Evolutionary conservation across 1,140 invertebrate genomes (phyloP).

Genomic region (Onthophagus taurus): DNA sequence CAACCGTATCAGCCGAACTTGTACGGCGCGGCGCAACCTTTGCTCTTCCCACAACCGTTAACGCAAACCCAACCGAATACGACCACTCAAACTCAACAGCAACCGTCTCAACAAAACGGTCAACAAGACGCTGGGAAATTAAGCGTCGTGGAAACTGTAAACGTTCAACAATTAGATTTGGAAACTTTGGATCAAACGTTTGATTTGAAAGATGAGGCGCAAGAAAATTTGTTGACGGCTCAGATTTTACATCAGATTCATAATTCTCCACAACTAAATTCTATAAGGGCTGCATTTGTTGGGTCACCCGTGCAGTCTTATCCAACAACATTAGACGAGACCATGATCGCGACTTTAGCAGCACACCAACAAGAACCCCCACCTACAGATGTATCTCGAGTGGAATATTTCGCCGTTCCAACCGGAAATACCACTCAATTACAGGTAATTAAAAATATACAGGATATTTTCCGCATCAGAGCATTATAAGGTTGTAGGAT

Average conservation of each 20-base stretch:
- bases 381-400: constrained; percentile 25
- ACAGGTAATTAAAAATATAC: too few relatives aligned
- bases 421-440: constrained; percentile 35
- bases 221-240: constrained; percentile 30
- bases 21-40: constrained; percentile 37
- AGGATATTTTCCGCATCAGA: too few relatives aligned
- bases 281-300: constrained; percentile 22
- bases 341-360: constrained; percentile 32
- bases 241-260: constrained; percentile 35
- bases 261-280: constrained; percentile 18
- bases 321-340: constrained; percentile 31
- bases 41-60: constrained; percentile 24
- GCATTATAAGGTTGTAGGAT: too few relatives aligned
- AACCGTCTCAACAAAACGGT: constrained; percentile 25
- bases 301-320: constrained; percentile 32
- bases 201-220: constrained; percentile 27
- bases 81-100: constrained; percentile 34
- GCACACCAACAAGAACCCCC: constrained; percentile 24
- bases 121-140: constrained; percentile 23
- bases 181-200: constrained; percentile 22
- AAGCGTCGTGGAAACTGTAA: constrained; percentile 20
- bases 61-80: constrained; percentile 34
- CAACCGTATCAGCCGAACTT: constrained; percentile 34
- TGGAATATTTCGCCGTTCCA: constrained; percentile 46
- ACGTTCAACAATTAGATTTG: constrained; percentile 22